These are phyloP conservation scores for Aphaenogaster ashmeadi DNA, from an alignment of 1,140 invertebrate genomes.

Conservation along the genomic window DNA sequence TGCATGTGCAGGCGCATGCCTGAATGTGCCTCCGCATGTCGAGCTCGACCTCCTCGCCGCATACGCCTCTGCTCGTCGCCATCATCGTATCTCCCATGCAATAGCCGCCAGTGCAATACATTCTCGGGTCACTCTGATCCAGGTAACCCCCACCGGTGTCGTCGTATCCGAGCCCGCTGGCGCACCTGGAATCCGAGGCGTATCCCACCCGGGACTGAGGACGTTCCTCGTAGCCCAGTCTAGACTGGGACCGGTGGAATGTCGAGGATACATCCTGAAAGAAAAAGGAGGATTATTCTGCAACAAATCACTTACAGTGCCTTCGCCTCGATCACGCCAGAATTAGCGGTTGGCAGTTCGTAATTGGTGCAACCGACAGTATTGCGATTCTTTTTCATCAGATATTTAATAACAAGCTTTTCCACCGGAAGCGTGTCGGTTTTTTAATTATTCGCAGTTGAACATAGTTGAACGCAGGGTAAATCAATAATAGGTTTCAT, in stretches of 20 bases:
- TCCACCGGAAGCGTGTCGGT: not conserved
- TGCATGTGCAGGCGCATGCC: conserved; percentile 94
- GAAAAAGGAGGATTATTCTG: conserved; percentile 5
- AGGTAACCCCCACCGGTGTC: conserved; percentile 85
- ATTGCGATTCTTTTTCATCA: not conserved
- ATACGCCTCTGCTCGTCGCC: conserved; percentile 84
- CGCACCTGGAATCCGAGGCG: conserved; percentile 84
- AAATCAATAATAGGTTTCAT: not conserved
- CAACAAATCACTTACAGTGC: not conserved
- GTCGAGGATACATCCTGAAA: conserved; percentile 81
- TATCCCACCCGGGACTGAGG: conserved; percentile 85
- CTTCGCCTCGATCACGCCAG: not conserved
- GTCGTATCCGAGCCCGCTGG: conserved; percentile 84
- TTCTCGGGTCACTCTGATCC: conserved; percentile 85
- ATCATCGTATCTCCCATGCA: conserved; percentile 87
- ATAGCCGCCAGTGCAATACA: conserved; percentile 86
- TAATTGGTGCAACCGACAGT: not conserved
- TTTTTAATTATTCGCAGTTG: not conserved
- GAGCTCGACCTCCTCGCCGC: conserved; percentile 89
- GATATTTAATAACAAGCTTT: not conserved
- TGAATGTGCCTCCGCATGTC: conserved; percentile 95
- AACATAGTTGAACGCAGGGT: not conserved
- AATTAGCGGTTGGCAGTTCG: not conserved
- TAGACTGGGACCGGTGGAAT: conserved; percentile 84
- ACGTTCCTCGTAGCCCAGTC: conserved; percentile 85